Evolutionary conservation across 2,113 vertebrate species (phyloP).

Genomic region (Papio anubis): DNA sequence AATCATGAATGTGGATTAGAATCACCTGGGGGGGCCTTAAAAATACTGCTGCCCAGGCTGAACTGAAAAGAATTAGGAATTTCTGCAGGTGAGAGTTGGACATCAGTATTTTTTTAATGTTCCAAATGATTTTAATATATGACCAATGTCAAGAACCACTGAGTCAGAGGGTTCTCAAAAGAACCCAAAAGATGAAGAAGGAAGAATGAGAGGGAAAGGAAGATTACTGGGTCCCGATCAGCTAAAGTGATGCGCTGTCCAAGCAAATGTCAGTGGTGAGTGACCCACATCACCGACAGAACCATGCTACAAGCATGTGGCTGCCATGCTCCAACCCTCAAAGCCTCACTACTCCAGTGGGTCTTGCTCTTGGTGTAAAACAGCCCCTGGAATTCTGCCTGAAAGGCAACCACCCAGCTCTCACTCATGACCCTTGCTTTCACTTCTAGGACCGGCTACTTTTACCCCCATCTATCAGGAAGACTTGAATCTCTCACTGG

Average conservation of each 20-base stretch:
- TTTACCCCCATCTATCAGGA: neutral
- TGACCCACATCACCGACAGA: neutral
- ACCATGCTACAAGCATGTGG: neutral
- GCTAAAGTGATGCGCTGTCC: neutral
- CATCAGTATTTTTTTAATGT: neutral
- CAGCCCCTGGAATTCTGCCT: neutral
- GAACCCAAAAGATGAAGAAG: neutral
- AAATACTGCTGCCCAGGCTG: neutral
- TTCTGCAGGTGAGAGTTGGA: neutral
- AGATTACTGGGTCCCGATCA: neutral
- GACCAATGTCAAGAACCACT: neutral
- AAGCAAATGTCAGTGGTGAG: neutral
- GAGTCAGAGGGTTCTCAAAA: neutral
- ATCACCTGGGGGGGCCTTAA: neutral
- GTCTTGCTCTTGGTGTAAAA: neutral
- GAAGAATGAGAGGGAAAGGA: neutral
- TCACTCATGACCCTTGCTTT: neutral
- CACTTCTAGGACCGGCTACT: neutral
- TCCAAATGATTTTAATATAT: neutral
- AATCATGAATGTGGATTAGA: neutral
- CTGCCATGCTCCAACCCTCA: too few species aligned
- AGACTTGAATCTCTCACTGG: neutral
- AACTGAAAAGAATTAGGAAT: neutral
- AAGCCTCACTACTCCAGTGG: neutral
- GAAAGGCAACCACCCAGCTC: neutral